Evolutionary conservation across 30 jellyfish, hydroid and myxozoan species (phyloP), one percentile per base, ranked within the genome.

Genomic region (Turritopsis rubra): DNA sequence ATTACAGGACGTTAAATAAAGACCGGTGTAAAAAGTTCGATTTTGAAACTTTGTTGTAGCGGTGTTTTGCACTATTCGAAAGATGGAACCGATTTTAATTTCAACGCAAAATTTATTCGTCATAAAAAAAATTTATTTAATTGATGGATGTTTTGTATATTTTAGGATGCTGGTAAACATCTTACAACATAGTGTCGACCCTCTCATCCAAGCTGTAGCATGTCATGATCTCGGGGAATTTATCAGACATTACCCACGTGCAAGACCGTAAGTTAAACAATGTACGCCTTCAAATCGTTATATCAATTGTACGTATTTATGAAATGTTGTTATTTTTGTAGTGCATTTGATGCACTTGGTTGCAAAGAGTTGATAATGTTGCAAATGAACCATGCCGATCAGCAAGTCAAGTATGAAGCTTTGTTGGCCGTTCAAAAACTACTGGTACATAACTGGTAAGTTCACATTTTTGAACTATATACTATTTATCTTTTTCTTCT

Each of bases 151-250:
- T n/a, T n/a, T n/a, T n/a, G n/a, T 73, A 52, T 75, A n/a, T 41
- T 77, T 21, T 72, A 92, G 98, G 74, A 83, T 95, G 23, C 78
- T 95, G 25, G 97, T 95, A n/a, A 87, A 79, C 75, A 75, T 90
- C 79, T 84, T 89, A 65, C 90, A 89, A 79, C 79, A 73, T 28
- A 75, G 95, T 8, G 72, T 75, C 18, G 97, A 95, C 78, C 95
- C 97, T 16, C 18, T 89, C 0, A 90, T 87, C 22, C 81, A 91
- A 41, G 97, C 99, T 31, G 97, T 95, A 30, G 97, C 99, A 8
- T 89, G 97, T 75, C 99, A 95, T 74, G 99, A 95, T 83, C 88
- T 95, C 24, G 99, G 99, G 1, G 97, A 95, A 75, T 95, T 95
- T 66, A 92, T 95, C 81, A 88, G 99, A 9, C 96, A 86, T 19